These are phyloP conservation scores for Hirudinaria manillensis DNA, from an alignment of 2,888 invertebrate species.

Conservation along the genomic window DNA sequence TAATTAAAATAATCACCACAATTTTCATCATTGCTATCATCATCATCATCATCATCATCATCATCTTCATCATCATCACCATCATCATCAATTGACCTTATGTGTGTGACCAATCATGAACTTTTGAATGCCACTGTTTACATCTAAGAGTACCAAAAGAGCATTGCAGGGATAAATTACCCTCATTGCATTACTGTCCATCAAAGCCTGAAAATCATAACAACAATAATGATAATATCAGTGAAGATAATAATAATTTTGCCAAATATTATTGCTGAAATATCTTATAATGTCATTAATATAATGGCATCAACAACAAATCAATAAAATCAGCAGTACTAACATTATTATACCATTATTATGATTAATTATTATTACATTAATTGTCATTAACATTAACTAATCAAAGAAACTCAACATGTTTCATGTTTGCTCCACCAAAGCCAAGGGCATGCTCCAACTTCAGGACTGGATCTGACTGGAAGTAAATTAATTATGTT, in stretches of 20 bases:
- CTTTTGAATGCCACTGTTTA: neutral
- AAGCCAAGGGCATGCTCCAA: conserved; percentile 4
- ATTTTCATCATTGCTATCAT: neutral
- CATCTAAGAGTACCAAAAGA: neutral
- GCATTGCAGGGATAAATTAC: conserved; percentile 1
- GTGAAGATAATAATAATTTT: neutral
- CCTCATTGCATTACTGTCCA: neutral
- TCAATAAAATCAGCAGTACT: too few species aligned
- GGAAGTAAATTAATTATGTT: too few species aligned
- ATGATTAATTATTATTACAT: neutral
- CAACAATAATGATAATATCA: neutral
- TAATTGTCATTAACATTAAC: neutral
- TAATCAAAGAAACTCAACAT: neutral
- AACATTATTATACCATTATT: neutral
- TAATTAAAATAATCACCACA: neutral
- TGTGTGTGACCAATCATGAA: conserved; percentile 2
- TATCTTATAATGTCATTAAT: neutral
- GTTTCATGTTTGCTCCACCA: neutral
- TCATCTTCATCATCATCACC: neutral
- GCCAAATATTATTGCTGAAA: neutral
- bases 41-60: neutral
- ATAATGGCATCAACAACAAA: too few species aligned
- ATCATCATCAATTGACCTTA: neutral
- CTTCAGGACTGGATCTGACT: neutral
- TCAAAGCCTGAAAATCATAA: neutral